Conservation (phyloP, 1,140 invertebrate genomes). For the Ceratosolen solmsi region DNA sequence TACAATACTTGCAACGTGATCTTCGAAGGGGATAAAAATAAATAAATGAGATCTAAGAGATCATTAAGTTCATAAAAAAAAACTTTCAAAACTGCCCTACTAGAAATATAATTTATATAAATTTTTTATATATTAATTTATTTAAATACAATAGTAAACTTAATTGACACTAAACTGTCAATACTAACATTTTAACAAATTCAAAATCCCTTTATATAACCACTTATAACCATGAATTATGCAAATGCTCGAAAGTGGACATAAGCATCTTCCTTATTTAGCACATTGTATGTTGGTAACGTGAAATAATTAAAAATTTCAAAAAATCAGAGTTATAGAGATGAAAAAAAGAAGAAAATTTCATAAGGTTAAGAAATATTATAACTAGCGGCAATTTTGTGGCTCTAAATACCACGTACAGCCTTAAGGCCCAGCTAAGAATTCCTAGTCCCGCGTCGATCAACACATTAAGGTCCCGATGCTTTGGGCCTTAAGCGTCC, state of each 20-base stretch:
- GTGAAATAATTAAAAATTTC: conserved; percentile 24
- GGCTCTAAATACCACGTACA: background rate
- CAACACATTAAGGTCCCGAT: conserved; percentile 47
- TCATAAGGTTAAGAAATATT: background rate
- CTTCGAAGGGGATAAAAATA: background rate
- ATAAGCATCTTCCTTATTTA: background rate
- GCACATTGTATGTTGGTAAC: background rate
- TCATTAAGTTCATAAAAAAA: no score
- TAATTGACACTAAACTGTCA: no score
- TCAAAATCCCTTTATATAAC: background rate
- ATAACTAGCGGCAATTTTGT: conserved; percentile 29
- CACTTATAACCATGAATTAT: conserved; percentile 34
- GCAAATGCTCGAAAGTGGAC: background rate
- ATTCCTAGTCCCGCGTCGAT: conserved; percentile 53
- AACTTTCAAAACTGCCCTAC: no score
- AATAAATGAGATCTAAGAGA: no score
- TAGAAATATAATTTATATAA: no score
- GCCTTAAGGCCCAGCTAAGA: conserved; percentile 35
- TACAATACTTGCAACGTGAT: no score
- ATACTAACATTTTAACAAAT: no score
- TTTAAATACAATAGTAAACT: no score
- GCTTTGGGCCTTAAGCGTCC: conserved; percentile 33
- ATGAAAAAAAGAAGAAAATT: background rate
- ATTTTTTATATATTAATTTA: no score
- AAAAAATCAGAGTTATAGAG: conserved; percentile 1